A percentile compares a stretch with the other conserved stretches of the same genome.
phyloP scores from a whole-genome alignment of 2,113 vertebrate species.

The Microcebus griseorufus region DNA sequence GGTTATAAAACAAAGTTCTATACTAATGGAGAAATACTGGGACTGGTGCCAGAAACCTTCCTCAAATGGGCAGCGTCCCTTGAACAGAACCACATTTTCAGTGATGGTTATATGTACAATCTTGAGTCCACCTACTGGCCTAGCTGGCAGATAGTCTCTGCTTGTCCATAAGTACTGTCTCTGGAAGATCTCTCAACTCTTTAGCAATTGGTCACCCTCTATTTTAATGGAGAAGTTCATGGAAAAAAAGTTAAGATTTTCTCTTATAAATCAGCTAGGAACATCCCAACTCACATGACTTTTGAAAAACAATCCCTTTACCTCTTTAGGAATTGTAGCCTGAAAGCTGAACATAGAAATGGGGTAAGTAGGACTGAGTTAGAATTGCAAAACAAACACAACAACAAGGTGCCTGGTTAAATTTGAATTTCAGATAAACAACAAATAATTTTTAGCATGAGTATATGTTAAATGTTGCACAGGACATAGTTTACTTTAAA shows the following conservation, averaged over 20 bases:
- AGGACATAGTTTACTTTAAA: background rate
- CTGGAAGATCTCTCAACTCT: background rate
- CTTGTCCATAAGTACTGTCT: background rate
- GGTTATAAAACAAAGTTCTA: background rate
- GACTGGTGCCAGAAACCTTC: background rate
- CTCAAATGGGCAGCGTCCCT: background rate
- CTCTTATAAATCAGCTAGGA: background rate
- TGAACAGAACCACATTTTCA: background rate
- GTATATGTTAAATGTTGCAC: background rate
- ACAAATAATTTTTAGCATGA: background rate
- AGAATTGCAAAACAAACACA: background rate
- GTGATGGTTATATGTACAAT: background rate
- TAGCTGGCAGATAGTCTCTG: background rate
- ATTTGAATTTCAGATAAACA: background rate
- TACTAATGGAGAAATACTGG: background rate
- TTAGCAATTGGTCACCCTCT: background rate
- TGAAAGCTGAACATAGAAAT: background rate
- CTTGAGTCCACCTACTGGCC: background rate
- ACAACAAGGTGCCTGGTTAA: background rate
- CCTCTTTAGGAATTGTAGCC: background rate
- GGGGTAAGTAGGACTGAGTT: background rate
- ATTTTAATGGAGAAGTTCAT: background rate
- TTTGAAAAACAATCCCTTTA: constrained; percentile 3
- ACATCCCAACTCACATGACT: background rate
- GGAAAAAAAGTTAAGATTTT: background rate